Evolutionary conservation across 2,888 invertebrate genomes (phyloP), one percentile per base, ranked within the genome.

Genomic region (Ecdyonurus torrentis): DNA sequence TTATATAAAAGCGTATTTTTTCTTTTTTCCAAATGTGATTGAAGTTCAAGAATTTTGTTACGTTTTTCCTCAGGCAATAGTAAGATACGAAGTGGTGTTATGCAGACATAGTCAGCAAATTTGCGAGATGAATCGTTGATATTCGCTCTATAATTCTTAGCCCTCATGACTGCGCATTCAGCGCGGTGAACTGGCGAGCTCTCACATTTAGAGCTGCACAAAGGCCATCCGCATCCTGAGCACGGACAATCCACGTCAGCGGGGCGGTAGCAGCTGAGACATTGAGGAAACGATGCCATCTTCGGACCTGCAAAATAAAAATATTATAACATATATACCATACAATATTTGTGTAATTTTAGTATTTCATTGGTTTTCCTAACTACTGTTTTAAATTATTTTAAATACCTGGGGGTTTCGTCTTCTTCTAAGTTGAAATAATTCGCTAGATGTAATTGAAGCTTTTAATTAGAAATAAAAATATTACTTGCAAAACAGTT

Each of bases 181-280:
- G 76, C 76, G 66, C 75, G 72, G 68, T 86, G 86, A 1, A 75
- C 68, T 0, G 76, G 72, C 18, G 78, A 75, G 50, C 74, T 74
- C 69, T 83, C 82, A 70, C 87, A 87, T 25, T 76, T 72, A 0
- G 73, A 71, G 1, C 80, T 77, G 69, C 87, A 88, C 74, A 87
- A 72, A 0, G 87, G 87, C 86, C 87, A 87, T 19, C 79, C 77
- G 69, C 87, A 87, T 18, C 75, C 74, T 0, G 77, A 73, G 69
- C 85, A 86, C 67, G 81, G 79, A 64, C 77, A 82, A 68, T 63
- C 58, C 7, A 69, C 67, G 50, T 74, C 69, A 2, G 72, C 70
- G 18, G 67, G 66, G 18, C 67, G 64, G 63, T 69, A 69, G 61
- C 71, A 71, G 3, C 69, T 69, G 23, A 71, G 66, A 59, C 71